Evolutionary conservation across 53 echinoderm and acorn worm genomes (phyloP), one percentile per base, ranked within the genome.

Genomic region (Holothuria leucospilota): DNA sequence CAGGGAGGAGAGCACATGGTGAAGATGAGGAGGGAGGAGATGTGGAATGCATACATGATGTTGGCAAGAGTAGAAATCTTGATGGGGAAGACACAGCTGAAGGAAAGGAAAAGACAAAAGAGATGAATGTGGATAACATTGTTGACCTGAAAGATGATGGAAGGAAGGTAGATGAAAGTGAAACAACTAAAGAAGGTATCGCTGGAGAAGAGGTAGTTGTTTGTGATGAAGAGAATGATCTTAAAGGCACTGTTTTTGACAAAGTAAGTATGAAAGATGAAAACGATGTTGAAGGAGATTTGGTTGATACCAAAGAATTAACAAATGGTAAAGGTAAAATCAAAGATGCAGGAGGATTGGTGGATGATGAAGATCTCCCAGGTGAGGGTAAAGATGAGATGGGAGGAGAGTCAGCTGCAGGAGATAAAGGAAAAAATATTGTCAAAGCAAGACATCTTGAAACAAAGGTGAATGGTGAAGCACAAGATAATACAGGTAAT

Each of bases 61-160:
- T 2, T 64, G 65, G 9, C 0, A 64, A 9, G 28, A 16, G 23
- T 64, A 64, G 65, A 28, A 16, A 16, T 64, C 24, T 64, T 25
- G 59, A 81, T n/a, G 27, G 20, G 1, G 60, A 81, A 59, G 27
- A 82, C 12, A 66, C 51, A 40, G 88, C 46, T 46, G 46, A 46
- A 46, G 11, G 46, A 2, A 46, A 46, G 11, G 3, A 84, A 51
- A 71, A 90, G 78, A 81, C 86, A 73, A 86, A 85, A 65, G 90
- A 74, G 25, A 53, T 85, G 18, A 86, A 86, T 41, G 84, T 90
- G 66, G 90, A 90, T 69, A 39, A 85, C 14, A 77, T 24, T 26
- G 92, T 92, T 65, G 46, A 46, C 46, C 0, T 46, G 46, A 46
- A 46, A 46, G 46, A 46, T 46, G 8, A 11, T 46, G 46, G 46